Conservation (phyloP, 2,113 vertebrate genomes). For the Orientallactaga bullata region DNA sequence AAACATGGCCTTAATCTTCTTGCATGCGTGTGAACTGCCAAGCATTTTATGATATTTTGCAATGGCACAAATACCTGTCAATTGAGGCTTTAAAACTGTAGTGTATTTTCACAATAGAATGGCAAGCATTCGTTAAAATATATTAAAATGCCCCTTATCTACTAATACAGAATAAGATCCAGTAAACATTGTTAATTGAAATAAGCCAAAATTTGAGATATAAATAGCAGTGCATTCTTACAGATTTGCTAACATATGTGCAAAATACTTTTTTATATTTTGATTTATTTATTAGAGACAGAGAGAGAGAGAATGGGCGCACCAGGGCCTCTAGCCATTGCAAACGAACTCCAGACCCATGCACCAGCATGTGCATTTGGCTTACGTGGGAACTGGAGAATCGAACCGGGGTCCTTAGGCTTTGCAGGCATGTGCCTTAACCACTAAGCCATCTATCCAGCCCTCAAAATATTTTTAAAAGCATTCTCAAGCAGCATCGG, state of each 20-base stretch:
- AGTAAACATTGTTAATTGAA: constrained; percentile 9
- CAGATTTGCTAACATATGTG: constrained; percentile 7
- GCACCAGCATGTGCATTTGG: too few species aligned
- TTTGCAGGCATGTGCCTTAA: too few species aligned
- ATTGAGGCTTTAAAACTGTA: constrained; percentile 3
- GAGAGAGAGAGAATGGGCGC: too few species aligned
- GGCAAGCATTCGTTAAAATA: constrained; percentile 36
- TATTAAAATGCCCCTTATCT: neutral
- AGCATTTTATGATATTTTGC: neutral
- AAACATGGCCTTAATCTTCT: neutral
- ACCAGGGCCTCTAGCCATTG: too few species aligned
- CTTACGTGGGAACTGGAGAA: too few species aligned
- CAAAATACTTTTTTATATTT: constrained; percentile 28
- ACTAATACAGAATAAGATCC: neutral
- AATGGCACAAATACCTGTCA: neutral
- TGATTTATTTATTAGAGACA: too few species aligned
- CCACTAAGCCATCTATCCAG: too few species aligned
- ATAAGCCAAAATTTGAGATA: neutral
- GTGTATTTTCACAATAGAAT: constrained; percentile 9
- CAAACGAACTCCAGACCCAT: too few species aligned
- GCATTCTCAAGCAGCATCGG: neutral
- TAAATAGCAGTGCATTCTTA: neutral
- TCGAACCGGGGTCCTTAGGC: too few species aligned
- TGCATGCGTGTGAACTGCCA: neutral
- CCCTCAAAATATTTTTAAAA: constrained; percentile 7